Conservation (phyloP, 2,888 invertebrate genomes). For the Coenonympha glycerion region DNA sequence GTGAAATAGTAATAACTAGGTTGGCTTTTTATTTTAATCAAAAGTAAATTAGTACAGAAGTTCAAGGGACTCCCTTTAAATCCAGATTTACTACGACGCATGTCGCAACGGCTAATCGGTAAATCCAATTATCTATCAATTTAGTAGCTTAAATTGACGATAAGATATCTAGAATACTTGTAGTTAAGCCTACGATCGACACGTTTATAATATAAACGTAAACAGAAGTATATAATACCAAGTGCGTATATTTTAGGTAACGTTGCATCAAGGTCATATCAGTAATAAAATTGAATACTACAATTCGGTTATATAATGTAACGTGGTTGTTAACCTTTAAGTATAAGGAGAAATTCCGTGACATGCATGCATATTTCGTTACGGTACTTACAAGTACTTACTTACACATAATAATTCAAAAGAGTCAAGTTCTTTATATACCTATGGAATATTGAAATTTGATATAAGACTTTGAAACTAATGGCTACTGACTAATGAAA, state of each 20-base stretch:
- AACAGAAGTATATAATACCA: too few relatives aligned
- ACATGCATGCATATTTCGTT: neutral
- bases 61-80: neutral
- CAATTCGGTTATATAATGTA: neutral
- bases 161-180: neutral
- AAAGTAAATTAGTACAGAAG: too few relatives aligned
- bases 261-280: conserved; percentile 1
- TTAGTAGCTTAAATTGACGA: conserved; percentile 1
- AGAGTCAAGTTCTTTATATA: too few relatives aligned
- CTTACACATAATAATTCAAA: neutral
- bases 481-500: neutral
- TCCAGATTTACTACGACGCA: neutral
- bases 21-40: too few relatives aligned
- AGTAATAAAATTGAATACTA: neutral
- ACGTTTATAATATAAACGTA: neutral
- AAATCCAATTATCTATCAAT: neutral
- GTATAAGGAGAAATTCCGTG: conserved; percentile 3
- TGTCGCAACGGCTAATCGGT: too few relatives aligned
- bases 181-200: too few relatives aligned
- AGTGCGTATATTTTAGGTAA: too few relatives aligned
- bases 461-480: too few relatives aligned
- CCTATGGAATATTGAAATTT: too few relatives aligned
- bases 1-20: too few relatives aligned
- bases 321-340: conserved; percentile 6
- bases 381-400: neutral